phyloP scores from a whole-genome alignment of 2,113 vertebrate genomes.

The Rhinolophus sinicus region DNA sequence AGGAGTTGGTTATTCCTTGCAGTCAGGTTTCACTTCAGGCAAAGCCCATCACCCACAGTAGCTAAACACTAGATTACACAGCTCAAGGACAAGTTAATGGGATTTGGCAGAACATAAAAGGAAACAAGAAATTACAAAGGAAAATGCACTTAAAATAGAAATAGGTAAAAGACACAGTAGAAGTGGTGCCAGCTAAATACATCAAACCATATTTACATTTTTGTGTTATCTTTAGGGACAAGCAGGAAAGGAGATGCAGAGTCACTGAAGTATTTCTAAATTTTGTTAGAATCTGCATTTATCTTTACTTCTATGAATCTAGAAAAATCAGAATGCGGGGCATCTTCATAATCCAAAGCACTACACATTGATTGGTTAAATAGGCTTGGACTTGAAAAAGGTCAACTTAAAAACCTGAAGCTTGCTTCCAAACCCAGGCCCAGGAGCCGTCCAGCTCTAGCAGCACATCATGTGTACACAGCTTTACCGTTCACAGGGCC shows the following conservation, averaged over 20 bases:
- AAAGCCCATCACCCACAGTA: background rate
- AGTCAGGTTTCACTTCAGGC: background rate
- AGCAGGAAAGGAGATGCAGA: conserved; percentile 50
- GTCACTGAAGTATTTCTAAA: conserved; percentile 8
- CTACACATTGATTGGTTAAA: background rate
- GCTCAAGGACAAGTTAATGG: conserved; percentile 61
- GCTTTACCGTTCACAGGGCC: background rate
- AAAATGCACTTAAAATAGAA: conserved; percentile 68
- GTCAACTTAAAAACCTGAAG: background rate
- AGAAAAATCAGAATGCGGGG: background rate
- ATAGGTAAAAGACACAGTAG: conserved; percentile 64
- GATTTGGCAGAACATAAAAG: conserved; percentile 69
- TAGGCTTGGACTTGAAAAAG: background rate
- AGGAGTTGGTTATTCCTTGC: background rate
- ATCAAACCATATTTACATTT: conserved; percentile 65
- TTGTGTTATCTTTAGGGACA: conserved; percentile 64
- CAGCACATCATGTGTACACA: background rate
- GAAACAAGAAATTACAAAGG: conserved; percentile 58
- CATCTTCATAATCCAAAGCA: background rate
- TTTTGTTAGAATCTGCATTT: conserved; percentile 22
- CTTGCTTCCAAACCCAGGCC: accelerated
- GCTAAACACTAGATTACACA: conserved; percentile 28
- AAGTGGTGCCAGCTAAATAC: conserved; percentile 35
- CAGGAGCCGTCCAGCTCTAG: accelerated
- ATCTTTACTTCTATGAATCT: background rate